These are phyloP conservation scores for Sebastes steindachneri DNA, from an alignment of 2,797 vertebrate genomes.

Conservation along the genomic window DNA sequence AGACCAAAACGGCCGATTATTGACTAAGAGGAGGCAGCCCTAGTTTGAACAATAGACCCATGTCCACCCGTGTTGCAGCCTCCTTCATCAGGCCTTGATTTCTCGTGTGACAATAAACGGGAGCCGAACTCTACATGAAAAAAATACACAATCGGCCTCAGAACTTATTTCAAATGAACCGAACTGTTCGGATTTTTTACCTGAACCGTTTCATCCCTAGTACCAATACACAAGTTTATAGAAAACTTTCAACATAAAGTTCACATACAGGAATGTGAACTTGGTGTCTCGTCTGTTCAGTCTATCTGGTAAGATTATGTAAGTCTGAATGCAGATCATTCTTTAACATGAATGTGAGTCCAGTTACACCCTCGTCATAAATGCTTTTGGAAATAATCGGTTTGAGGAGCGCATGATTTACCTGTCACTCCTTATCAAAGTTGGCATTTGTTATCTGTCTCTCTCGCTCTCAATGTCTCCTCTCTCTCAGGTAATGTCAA, in stretches of 20 bases:
- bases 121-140: too few species aligned
- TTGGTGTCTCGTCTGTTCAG: background rate
- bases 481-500: background rate
- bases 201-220: too few species aligned
- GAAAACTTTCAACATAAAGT: background rate
- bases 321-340: slow-evolving; percentile 43
- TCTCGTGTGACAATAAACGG: too few species aligned
- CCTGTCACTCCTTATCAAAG: slow-evolving; percentile 48
- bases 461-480: background rate
- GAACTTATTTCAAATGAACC: too few species aligned
- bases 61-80: too few species aligned
- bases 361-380: slow-evolving; percentile 16
- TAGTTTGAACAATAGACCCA: too few species aligned
- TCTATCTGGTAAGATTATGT: background rate
- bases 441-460: slow-evolving; percentile 20
- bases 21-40: too few species aligned
- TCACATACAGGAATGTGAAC: slow-evolving; percentile 10
- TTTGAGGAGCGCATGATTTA: slow-evolving; percentile 10
- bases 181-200: too few species aligned
- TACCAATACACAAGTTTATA: background rate
- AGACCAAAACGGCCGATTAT: too few species aligned
- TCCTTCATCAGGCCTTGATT: too few species aligned
- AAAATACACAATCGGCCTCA: too few species aligned
- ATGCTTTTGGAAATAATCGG: slow-evolving; percentile 9
- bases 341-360: slow-evolving; percentile 4